Evolutionary conservation across 2,888 invertebrate genomes (phyloP).

Genomic region (Euclidia mi): DNA sequence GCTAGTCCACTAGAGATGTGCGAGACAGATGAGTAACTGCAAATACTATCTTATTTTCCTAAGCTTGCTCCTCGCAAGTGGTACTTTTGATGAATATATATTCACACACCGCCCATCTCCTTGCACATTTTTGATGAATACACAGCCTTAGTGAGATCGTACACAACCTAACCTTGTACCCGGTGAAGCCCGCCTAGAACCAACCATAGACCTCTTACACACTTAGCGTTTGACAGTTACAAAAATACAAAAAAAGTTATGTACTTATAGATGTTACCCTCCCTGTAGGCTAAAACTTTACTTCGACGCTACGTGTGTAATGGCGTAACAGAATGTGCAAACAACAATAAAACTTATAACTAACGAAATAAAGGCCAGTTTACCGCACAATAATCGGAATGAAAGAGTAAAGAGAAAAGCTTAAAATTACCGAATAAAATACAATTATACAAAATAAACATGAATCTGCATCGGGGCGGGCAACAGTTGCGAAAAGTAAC

Average conservation of each 20-base stretch:
- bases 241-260: conserved; percentile 49
- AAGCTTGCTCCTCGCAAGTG: too few species aligned
- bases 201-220: conserved; percentile 41
- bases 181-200: conserved; percentile 32
- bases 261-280: conserved; percentile 41
- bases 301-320: conserved; percentile 45
- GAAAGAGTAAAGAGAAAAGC: conserved; percentile 77
- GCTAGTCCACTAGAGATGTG: too few species aligned
- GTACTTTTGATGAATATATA: too few species aligned
- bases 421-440: conserved; percentile 62
- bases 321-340: conserved; percentile 28
- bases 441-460: conserved; percentile 67
- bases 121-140: too few species aligned
- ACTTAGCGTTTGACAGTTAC: conserved; percentile 41
- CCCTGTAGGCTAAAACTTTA: conserved; percentile 42
- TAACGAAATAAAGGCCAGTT: conserved; percentile 52
- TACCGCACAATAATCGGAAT: conserved; percentile 73
- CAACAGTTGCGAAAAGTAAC: conserved; percentile 47
- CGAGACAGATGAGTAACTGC: too few species aligned
- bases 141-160: too few species aligned
- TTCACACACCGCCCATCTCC: too few species aligned
- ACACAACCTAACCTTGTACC: too few species aligned
- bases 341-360: conserved; percentile 40
- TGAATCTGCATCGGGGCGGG: conserved; percentile 57
- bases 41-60: too few species aligned